Percentiles rank a stretch among this genome's conserved stretches.
Conservation (phyloP, 2,888 invertebrate genomes). For the Osmoderma eremita region DNA sequence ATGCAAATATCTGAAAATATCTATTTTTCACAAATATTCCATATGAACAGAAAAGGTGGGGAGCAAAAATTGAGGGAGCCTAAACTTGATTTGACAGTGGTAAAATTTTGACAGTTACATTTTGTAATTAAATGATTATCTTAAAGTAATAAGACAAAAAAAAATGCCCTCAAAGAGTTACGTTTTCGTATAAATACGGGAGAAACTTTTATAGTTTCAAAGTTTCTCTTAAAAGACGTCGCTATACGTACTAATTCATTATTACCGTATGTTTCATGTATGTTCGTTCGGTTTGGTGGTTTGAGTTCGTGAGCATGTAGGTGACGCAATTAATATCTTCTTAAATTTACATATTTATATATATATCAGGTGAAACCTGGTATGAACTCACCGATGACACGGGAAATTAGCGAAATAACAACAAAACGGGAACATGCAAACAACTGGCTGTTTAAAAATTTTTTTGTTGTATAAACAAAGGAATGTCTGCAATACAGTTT, state of each 20-base stretch:
- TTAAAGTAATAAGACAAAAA: background rate
- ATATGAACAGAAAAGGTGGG: conserved; percentile 2
- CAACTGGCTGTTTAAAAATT: conserved; percentile 16
- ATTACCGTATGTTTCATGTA: conserved; percentile 9
- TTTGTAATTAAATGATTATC: conserved; percentile 1
- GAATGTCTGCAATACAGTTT: conserved; percentile 27
- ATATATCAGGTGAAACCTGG: conserved; percentile 18
- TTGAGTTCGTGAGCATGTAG: conserved; percentile 30
- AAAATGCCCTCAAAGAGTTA: background rate
- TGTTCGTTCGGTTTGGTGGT: conserved; percentile 16
- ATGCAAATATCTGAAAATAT: no score
- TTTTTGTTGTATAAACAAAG: conserved; percentile 34
- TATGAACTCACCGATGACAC: conserved; percentile 24
- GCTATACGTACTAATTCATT: conserved; percentile 19
- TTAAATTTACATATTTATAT: conserved; percentile 33
- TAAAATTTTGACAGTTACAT: background rate
- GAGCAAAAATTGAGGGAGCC: background rate
- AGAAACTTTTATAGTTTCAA: conserved; percentile 14
- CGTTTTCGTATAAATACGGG: conserved; percentile 14
- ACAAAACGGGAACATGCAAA: conserved; percentile 12
- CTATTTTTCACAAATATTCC: no score
- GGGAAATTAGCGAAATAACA: conserved; percentile 12
- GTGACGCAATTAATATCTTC: conserved; percentile 34
- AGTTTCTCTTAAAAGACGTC: conserved; percentile 14
- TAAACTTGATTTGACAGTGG: no score